Evolutionary conservation across 1,140 invertebrate species (phyloP).

Genomic region (Zaprionus ghesquierei): DNA sequence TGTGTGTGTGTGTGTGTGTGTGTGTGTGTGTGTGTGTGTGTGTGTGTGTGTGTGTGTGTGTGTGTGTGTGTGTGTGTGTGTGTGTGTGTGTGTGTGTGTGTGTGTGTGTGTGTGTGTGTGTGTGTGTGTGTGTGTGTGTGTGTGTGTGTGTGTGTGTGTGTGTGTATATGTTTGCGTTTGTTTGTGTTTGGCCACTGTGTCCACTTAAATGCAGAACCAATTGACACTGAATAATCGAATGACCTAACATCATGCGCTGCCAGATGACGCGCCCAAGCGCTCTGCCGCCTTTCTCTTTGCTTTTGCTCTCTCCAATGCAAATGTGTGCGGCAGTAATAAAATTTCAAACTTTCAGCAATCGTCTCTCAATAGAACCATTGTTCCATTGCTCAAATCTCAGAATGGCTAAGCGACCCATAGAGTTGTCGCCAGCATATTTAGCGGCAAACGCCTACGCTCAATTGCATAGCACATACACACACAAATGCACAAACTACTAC

Average conservation of each 20-base stretch:
- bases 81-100: too few relatives aligned
- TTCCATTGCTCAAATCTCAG: conserved; percentile 19
- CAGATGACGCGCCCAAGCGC: conserved; percentile 36
- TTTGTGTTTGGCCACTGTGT: background rate
- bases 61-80: too few relatives aligned
- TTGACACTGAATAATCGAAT: conserved; percentile 26
- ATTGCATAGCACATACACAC: conserved; percentile 1
- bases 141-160: background rate
- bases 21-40: too few relatives aligned
- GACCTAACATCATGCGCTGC: conserved; percentile 41
- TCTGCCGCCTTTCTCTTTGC: background rate
- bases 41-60: too few relatives aligned
- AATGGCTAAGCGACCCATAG: conserved; percentile 26
- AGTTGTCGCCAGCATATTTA: conserved; percentile 64
- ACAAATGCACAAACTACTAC: conserved; percentile 8
- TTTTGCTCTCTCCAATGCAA: conserved; percentile 24
- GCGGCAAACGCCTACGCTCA: conserved; percentile 71
- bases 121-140: too few relatives aligned
- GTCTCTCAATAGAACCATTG: conserved; percentile 65
- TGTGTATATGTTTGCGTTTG: too few relatives aligned
- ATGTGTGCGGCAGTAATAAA: conserved; percentile 48
- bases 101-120: too few relatives aligned
- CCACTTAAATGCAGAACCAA: conserved; percentile 6
- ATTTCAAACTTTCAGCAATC: conserved; percentile 48
- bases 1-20: too few relatives aligned